phyloP scores from a whole-genome alignment of 2,113 vertebrate genomes.

The Callaeas wilsoni region DNA sequence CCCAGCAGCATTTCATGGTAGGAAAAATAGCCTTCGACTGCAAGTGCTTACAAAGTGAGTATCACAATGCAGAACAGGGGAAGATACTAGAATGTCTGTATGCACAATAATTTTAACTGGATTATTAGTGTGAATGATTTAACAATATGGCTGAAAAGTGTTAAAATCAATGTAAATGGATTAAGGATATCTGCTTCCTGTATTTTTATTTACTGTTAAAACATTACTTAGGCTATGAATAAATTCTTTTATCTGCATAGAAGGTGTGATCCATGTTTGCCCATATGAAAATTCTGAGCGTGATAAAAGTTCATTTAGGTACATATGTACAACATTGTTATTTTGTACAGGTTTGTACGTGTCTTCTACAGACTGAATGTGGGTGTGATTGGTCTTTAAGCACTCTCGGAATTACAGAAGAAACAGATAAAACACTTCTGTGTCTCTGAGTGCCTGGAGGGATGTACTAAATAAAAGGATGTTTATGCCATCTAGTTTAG shows the following conservation, averaged over 20 bases:
- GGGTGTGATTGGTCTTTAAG: not conserved
- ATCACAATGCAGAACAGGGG: not conserved
- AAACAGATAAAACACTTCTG: not conserved
- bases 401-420: not conserved
- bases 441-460: not conserved
- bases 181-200: fast-evolving
- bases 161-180: not conserved
- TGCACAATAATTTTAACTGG: not conserved
- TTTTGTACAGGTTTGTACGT: not conserved
- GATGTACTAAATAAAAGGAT: not conserved
- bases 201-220: not conserved
- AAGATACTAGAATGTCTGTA: not conserved
- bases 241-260: not conserved
- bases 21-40: not conserved
- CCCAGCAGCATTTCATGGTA: fast-evolving
- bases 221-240: not conserved
- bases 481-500: not conserved
- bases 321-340: not conserved
- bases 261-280: not conserved
- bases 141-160: not conserved
- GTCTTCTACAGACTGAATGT: not conserved
- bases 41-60: not conserved
- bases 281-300: not conserved
- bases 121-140: not conserved
- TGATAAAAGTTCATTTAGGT: not conserved